Evolutionary conservation across 2,888 invertebrate genomes (phyloP), one percentile per base, ranked within the genome.

Genomic region (Busseola fusca): DNA sequence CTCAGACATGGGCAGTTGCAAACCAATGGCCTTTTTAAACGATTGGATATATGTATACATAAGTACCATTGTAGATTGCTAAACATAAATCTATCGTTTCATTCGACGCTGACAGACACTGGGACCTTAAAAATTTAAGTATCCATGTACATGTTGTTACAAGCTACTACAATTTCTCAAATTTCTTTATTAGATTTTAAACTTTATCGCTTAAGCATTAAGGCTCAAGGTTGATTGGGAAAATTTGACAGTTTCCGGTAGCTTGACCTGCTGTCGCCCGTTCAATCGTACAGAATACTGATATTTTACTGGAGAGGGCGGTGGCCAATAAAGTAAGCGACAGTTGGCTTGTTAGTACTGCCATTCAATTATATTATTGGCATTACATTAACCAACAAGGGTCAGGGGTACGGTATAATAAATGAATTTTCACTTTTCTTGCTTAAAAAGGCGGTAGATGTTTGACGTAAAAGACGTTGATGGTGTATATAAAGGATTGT

Each of bases 301-400:
- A 78, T 68, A 58, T 68, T 62, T 78, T 59, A 67, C 6, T 70
- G 56, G 56, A 40, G 3, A 63, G 89, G 64, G 72, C 64, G 64
- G 69, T 72, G 71, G 34, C 50, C 66, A 63, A 74, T 82, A 79
- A 78, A 78, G 34, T 64, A 50, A 54, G 80, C 45, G 74, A 69
- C 76, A 76, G 76, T 74, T 78, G 90, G 74, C 70, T 74, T 83
- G 78, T 78, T 74, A 64, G 72, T 69, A 37, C 52, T 50, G 60
- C 71, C 65, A 78, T 81, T 78, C 84, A 84, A 85, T 85, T 79
- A 84, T 71, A 70, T 84, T 81, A 85, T 85, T 85, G 86, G 64
- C 79, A 75, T 74, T 65, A 80, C 80, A 78, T 75, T 72, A 48
- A 76, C 64, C 63, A 42, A 54, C 48, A 50, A 74, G 73, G 85